Evolutionary conservation across 1,140 invertebrate genomes (phyloP).

Genomic region (Papilio machaon): DNA sequence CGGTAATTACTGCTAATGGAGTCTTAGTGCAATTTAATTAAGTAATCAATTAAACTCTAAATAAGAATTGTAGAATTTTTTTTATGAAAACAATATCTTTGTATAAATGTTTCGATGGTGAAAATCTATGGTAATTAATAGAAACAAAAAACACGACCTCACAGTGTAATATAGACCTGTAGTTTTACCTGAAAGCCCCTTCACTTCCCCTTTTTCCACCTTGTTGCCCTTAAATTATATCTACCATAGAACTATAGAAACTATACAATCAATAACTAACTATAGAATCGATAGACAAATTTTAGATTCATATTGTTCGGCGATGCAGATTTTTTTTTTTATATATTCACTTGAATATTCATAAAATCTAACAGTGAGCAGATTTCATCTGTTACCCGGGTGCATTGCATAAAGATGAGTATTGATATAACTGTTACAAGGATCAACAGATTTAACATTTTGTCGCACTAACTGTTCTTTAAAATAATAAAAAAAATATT

Average conservation of each 20-base stretch:
- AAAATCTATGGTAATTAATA: too few species aligned
- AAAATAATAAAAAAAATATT: too few species aligned
- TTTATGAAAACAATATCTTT: neutral
- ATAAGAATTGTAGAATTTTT: neutral
- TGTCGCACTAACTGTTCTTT: neutral
- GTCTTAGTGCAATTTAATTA: neutral
- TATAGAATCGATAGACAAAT: neutral
- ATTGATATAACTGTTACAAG: neutral
- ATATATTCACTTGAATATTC: constrained; percentile 2
- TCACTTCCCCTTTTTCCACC: too few species aligned
- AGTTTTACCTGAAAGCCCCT: too few species aligned
- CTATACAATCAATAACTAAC: too few species aligned
- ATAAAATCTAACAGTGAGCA: constrained; percentile 16
- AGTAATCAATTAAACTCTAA: neutral
- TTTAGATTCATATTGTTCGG: neutral
- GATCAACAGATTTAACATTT: neutral
- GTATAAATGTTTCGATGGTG: too few species aligned
- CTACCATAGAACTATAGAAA: too few species aligned
- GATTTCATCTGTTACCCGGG: neutral
- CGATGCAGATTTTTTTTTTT: neutral
- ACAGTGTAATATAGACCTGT: too few species aligned
- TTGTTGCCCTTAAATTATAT: too few species aligned
- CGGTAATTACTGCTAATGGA: neutral
- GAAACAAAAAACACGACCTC: too few species aligned
- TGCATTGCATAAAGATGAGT: constrained; percentile 12